Evolutionary conservation across 2,888 invertebrate genomes (phyloP), one percentile per base, ranked within the genome.

Genomic region (Melinaea marsaeus): DNA sequence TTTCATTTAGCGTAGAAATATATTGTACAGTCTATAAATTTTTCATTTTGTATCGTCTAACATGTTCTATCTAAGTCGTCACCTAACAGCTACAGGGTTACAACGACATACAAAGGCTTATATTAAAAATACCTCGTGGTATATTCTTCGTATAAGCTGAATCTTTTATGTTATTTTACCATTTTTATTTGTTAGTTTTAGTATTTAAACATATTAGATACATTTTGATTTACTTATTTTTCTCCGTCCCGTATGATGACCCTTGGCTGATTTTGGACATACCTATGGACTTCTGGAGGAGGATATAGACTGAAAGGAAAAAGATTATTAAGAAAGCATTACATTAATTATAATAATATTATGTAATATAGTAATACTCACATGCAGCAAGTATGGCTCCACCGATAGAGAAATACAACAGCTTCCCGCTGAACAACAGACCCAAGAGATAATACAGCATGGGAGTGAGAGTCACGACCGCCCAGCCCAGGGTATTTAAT

Each of bases 221-320:
- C 70, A 72, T 71, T 51, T 32, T 32, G 7, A 32, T 22, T 37
- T 65, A 69, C 79, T 92, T 92, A 72, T 92, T 89, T 65, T 92
- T 91, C 69, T 88, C 92, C 60, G 92, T 89, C 68, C 97, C 97
- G 79, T 97, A 97, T 5, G 94, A 94, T 37, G 97, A 97, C 48
- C 94, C 95, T 84, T 95, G 95, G 79, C 95, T 95, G 74, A 96
- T 96, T 85, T 96, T 94, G 2, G 96, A 95, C 93, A 95, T 94
- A 60, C 95, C 95, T 75, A 97, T 95, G 56, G 95, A 93, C 82
- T 95, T 95, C 76, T 95, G 93, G 84, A 97, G 93, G 35, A 96
- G 87, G 71, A 94, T 83, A 83, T 94, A 95, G 88, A 96, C 96
- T 96, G 92, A 69, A 93, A 93, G 68, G 75, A 80, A 78, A 72